Evolutionary conservation across 1,140 invertebrate species (phyloP), one percentile per base, ranked within the genome.

Genomic region (Leptoteleia sp.): DNA sequence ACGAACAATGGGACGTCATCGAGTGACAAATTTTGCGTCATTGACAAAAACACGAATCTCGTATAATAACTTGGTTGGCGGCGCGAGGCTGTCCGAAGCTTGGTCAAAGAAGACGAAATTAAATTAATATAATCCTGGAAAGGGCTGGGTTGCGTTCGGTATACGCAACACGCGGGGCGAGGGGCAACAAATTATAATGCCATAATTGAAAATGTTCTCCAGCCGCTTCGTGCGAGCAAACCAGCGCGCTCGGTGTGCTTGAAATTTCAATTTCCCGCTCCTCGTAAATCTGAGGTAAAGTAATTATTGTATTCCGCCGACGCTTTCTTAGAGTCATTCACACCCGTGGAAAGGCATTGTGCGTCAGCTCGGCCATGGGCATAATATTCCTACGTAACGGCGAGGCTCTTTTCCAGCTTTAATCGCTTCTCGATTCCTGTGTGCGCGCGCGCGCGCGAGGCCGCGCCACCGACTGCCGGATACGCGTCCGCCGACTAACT

Each of bases 251-350:
- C 48, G 72, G 73, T 82, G 81, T 80, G 81, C 84, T 83, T 82
- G 84, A 89, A 89, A 89, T 89, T 89, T 88, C 87, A 89, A 89
- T 88, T 87, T 87, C 83, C 85, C 79, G 81, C 81, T 82, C 80
- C 85, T 87, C 87, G 85, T 88, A 89, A 89, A 89, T 89, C 87
- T 87, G 84, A 86, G 82, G 81, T 85, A 82, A 87, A 88, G 87
- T 89, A 88, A 89, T 88, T 89, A 89, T 88, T 88, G 87, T 89
- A 89, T 88, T 87, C 83, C 84, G 76, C 82, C 82, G 80, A 80
- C 80, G 86, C 80, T 87, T 87, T 88, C 84, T 85, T 85, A 83
- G 82, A 84, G 72, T 81, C 82, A 87, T 87, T 86, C 82, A 84
- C 82, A 84, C 84, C 81, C 79, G 79, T 72, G 78, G 67, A 84